Percentiles rank a stretch among this genome's conserved stretches.
Evolutionary conservation across 2,113 vertebrate species (phyloP).

Genomic region (Beaufortia kweichowensis): DNA sequence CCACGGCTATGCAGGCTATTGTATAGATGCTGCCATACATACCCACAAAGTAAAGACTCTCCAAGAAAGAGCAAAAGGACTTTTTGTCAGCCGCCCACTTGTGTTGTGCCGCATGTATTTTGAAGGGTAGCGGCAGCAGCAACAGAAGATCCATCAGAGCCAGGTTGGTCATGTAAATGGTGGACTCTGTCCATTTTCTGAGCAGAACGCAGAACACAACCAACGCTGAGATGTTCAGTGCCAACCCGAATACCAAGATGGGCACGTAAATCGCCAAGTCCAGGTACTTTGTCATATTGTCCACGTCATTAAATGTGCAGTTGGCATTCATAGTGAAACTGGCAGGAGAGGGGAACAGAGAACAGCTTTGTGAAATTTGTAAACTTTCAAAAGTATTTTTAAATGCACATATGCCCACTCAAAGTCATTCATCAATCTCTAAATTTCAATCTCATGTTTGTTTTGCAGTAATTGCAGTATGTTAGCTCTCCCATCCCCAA

Average conservation of each 20-base stretch:
- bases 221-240: constrained; percentile 79
- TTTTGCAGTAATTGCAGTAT: no score
- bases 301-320: constrained; percentile 59
- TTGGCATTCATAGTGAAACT: constrained; percentile 54
- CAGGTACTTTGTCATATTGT: constrained; percentile 64
- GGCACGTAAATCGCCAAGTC: constrained; percentile 80
- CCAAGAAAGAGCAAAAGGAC: constrained; percentile 74
- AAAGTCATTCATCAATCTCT: not conserved
- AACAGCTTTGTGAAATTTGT: not conserved
- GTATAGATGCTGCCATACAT: constrained; percentile 88
- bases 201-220: constrained; percentile 73
- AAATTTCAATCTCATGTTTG: no score
- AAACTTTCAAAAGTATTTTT: constrained; percentile 10
- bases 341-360: not conserved
- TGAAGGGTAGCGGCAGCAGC: constrained; percentile 82
- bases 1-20: constrained; percentile 82
- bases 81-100: accelerated
- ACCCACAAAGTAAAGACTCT: constrained; percentile 84
- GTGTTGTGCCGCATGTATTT: constrained; percentile 70
- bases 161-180: constrained; percentile 87
- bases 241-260: constrained; percentile 77
- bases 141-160: constrained; percentile 82
- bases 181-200: constrained; percentile 78
- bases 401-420: not conserved
- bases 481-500: no score